Percentiles rank a stretch among this genome's conserved stretches.
Evolutionary conservation across 1,140 invertebrate species (phyloP).

Genomic region (Ostrea edulis): DNA sequence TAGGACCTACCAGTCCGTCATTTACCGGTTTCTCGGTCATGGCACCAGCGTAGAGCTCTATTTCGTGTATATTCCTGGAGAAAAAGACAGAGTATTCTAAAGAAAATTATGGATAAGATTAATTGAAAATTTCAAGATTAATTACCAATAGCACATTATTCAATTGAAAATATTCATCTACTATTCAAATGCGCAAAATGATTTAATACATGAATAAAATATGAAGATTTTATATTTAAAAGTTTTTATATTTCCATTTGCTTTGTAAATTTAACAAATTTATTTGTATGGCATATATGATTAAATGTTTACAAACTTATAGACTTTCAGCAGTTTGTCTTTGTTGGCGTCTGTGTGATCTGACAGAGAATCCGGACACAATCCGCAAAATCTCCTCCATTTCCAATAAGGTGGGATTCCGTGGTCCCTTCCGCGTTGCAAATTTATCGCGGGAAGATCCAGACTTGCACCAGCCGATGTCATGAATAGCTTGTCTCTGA

Average conservation of each 20-base stretch:
- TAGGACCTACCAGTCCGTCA: constrained; percentile 21
- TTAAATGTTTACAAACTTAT: neutral
- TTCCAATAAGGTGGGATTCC: constrained; percentile 88
- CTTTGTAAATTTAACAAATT: no score
- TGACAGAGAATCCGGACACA: constrained; percentile 9
- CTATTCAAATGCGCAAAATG: no score
- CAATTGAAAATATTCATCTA: no score
- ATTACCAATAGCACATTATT: no score
- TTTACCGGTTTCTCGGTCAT: constrained; percentile 3
- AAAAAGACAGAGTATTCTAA: neutral
- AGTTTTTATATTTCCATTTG: no score
- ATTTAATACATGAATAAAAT: no score
- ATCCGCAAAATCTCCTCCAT: constrained; percentile 60
- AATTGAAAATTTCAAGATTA: no score
- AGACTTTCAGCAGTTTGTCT: neutral
- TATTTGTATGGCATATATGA: no score
- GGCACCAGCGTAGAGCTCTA: constrained; percentile 45
- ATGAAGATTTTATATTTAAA: no score
- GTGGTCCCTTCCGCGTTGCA: constrained; percentile 94
- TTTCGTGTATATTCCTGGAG: neutral
- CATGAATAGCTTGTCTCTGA: constrained; percentile 43
- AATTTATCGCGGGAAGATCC: constrained; percentile 91
- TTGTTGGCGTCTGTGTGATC: neutral
- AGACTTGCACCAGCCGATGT: neutral
- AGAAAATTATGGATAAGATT: no score